phyloP scores from a whole-genome alignment of 2,797 vertebrate species.

The Eulemur albifrons region DNA sequence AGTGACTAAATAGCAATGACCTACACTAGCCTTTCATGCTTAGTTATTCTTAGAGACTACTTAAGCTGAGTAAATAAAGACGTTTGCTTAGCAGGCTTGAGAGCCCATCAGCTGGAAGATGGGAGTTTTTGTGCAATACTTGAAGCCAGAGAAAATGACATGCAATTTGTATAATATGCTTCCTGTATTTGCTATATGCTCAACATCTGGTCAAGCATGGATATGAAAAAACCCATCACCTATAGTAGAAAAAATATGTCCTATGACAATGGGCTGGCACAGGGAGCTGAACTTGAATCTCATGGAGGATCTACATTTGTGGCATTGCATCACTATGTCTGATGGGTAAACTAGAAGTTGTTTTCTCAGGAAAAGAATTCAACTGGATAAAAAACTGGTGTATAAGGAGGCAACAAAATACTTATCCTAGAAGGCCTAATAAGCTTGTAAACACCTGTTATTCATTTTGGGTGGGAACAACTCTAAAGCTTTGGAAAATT shows the following conservation, averaged over 20 bases:
- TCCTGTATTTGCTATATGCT: slow-evolving; percentile 98
- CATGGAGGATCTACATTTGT: slow-evolving; percentile 97
- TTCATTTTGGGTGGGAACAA: slow-evolving; percentile 99
- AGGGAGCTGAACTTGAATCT: slow-evolving; percentile 96
- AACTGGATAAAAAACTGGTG: slow-evolving; percentile 96
- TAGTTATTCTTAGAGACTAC: slow-evolving; percentile 96
- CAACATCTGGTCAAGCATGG: slow-evolving; percentile 97
- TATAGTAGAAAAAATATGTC: slow-evolving; percentile 97
- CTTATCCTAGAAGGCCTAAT: too few relatives aligned
- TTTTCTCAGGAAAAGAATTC: slow-evolving; percentile 93
- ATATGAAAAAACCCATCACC: slow-evolving; percentile 92
- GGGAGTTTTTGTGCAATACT: slow-evolving; percentile 97
- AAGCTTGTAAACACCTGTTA: slow-evolving; percentile 94
- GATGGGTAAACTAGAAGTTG: slow-evolving; percentile 96
- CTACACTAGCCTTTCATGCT: slow-evolving; percentile 95
- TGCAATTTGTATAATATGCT: slow-evolving; percentile 97
- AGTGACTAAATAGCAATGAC: slow-evolving; percentile 98
- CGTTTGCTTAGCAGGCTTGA: slow-evolving; percentile 92
- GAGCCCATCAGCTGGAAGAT: slow-evolving; percentile 95
- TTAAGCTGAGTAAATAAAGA: slow-evolving; percentile 94
- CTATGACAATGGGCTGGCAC: slow-evolving; percentile 95
- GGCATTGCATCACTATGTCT: slow-evolving; percentile 94
- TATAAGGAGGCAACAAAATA: slow-evolving; percentile 96
- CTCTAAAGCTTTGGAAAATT: slow-evolving; percentile 95
- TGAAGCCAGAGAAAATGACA: slow-evolving; percentile 98